Conservation (phyloP, 2,797 vertebrate species). For the Antrozous pallidus region DNA sequence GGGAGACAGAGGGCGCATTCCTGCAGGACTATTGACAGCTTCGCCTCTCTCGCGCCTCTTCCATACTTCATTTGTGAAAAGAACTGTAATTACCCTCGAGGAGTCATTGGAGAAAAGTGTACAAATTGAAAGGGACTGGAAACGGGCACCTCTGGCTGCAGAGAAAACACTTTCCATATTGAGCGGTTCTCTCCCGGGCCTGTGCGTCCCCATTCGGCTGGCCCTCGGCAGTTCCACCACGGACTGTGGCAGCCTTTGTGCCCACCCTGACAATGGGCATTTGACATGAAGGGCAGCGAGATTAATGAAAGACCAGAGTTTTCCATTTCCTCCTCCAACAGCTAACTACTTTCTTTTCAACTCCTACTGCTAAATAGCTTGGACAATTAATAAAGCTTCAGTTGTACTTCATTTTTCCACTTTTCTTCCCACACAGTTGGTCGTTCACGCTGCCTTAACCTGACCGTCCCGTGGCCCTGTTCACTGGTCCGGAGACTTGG, state of each 20-base stretch:
- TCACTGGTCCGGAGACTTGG: background rate
- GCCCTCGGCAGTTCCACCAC: slow-evolving; percentile 35
- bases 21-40: slow-evolving; percentile 78
- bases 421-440: background rate
- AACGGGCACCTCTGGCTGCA: slow-evolving; percentile 79
- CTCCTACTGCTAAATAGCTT: slow-evolving; percentile 55
- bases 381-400: slow-evolving; percentile 71
- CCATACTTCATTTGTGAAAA: slow-evolving; percentile 82
- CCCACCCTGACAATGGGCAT: slow-evolving; percentile 29
- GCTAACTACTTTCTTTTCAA: slow-evolving; percentile 64
- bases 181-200: slow-evolving; percentile 62
- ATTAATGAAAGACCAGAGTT: slow-evolving; percentile 60
- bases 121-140: slow-evolving; percentile 79
- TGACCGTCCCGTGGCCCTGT: slow-evolving; percentile 60
- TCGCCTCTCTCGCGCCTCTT: slow-evolving; percentile 53
- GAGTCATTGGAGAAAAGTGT: slow-evolving; percentile 72
- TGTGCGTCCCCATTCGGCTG: slow-evolving; percentile 30
- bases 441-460: slow-evolving; percentile 33
- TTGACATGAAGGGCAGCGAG: slow-evolving; percentile 16
- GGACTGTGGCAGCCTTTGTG: slow-evolving; percentile 1
- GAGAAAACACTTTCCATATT: slow-evolving; percentile 78
- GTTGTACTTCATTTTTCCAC: slow-evolving; percentile 13
- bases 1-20: slow-evolving; percentile 37
- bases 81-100: slow-evolving; percentile 82
- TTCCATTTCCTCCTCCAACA: slow-evolving; percentile 18